Evolutionary conservation across 1,140 invertebrate species (phyloP), one percentile per base, ranked within the genome.

Genomic region (Zaprionus ghesquierei): DNA sequence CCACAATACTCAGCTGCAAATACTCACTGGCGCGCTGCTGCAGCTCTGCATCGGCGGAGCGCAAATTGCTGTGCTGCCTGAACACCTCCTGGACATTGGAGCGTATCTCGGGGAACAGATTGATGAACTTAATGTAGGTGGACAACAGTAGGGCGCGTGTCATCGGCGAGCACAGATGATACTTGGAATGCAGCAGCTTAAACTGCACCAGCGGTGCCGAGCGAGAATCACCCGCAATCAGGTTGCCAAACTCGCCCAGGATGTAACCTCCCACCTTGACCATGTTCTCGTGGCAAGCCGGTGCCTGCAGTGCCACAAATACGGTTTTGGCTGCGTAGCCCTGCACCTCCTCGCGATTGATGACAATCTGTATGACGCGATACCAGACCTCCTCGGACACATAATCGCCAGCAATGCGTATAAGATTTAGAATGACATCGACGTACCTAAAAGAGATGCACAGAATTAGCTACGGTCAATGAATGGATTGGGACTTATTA

Each of bases 241-340:
- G 94, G 94, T 99, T 99, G 27, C 99, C 99, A 94, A 99, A 99
- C 93, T 99, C 99, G 61, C 99, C 99, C 44, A 99, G 94, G 84
- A 99, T 99, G 85, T 99, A 99, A 25, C 98, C 99, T 58, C 99
- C 99, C 49, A 99, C 99, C 95, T 99, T 99, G 0, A 99, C 99
- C 99, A 99, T 99, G 92, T 99, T 99, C 94, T 99, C 99, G 93
- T 99, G 99, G 92, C 99, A 99, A 53, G 99, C 98, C 25, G 98
- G 98, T 46, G 98, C 98, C 94, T 99, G 98, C 51, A 99, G 93
- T 71, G 98, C 97, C 95, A 99, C 99, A 94, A 99, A 99, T 5
- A 99, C 98, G 33, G 99, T 99, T 94, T 99, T 99, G 6, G 99
- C 98, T 50, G 99, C 98, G 93, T 99, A 99, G 18, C 98, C 99